Conservation (phyloP, 2,113 vertebrate genomes). For the Periophthalmus modestus region DNA sequence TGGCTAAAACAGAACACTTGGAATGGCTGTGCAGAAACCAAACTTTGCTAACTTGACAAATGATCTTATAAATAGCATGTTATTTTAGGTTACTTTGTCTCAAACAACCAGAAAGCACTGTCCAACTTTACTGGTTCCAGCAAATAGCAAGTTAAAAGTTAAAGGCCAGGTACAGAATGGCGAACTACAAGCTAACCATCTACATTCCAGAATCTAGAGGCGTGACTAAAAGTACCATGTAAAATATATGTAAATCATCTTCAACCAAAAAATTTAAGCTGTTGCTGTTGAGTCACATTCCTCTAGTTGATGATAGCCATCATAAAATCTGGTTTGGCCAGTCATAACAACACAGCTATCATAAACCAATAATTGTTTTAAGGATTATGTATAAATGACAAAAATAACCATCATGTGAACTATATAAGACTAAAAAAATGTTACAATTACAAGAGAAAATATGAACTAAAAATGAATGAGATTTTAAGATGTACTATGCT, state of each 20-base stretch:
- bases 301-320: background rate
- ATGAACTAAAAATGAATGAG: no score
- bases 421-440: background rate
- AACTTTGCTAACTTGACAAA: no score
- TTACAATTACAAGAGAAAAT: background rate
- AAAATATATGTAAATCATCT: background rate
- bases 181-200: background rate
- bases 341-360: background rate
- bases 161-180: background rate
- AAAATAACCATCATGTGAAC: background rate
- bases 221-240: background rate
- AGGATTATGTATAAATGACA: background rate
- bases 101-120: background rate
- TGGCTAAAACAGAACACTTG: no score
- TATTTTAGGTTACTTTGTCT: background rate
- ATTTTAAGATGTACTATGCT: no score
- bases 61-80: no score
- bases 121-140: background rate
- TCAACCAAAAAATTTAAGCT: background rate
- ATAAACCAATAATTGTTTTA: background rate
- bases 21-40: no score
- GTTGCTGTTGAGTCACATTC: background rate
- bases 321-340: background rate
- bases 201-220: background rate
- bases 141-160: background rate